phyloP scores from a whole-genome alignment of 2,113 vertebrate genomes.

The Calyptommatus sinebrachiatus region DNA sequence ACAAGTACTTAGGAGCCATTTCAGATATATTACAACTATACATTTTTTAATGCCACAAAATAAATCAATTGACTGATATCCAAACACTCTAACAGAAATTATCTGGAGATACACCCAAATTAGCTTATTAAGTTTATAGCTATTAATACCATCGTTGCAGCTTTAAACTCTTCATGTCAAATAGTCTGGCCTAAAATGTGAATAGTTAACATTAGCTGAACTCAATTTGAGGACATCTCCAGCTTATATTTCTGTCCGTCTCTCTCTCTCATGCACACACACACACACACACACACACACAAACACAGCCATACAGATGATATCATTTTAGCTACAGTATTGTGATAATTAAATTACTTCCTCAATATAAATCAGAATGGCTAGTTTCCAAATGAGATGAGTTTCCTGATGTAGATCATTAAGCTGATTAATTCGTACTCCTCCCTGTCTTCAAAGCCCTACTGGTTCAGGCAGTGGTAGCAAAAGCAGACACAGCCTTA shows the following conservation, averaged over 20 bases:
- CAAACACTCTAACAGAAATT: not conserved
- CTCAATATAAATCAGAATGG: too few relatives aligned
- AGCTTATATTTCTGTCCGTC: too few relatives aligned
- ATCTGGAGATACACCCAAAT: not conserved
- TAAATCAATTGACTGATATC: not conserved
- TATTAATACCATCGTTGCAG: not conserved
- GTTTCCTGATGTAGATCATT: too few relatives aligned
- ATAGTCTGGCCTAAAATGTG: not conserved
- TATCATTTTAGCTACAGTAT: not conserved
- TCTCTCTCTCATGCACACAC: too few relatives aligned
- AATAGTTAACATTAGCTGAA: not conserved
- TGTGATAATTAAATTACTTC: too few relatives aligned
- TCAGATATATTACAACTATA: not conserved
- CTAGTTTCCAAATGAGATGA: too few relatives aligned
- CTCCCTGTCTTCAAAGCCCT: too few relatives aligned
- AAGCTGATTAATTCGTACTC: too few relatives aligned
- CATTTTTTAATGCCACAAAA: not conserved
- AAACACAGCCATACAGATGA: not conserved
- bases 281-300: too few relatives aligned
- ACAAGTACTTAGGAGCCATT: slow-evolving; percentile 15
- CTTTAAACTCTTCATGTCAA: not conserved
- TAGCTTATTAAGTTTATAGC: not conserved
- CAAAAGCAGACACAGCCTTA: too few relatives aligned
- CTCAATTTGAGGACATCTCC: too few relatives aligned
- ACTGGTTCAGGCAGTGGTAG: too few relatives aligned